These are phyloP conservation scores for Acrobasis consociella DNA, from an alignment of 2,888 invertebrate species.

Conservation along the genomic window DNA sequence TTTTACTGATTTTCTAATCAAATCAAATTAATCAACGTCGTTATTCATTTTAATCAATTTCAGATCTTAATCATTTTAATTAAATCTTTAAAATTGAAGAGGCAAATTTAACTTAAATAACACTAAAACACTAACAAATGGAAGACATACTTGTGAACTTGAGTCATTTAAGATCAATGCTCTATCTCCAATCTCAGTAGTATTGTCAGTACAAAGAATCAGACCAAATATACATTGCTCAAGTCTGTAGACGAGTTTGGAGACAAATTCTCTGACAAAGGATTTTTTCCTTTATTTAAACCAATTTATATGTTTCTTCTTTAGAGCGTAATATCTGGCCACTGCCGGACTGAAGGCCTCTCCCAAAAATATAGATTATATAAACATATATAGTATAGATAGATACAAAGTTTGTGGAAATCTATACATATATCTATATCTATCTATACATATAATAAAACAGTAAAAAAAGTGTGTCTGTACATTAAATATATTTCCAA, in stretches of 20 bases:
- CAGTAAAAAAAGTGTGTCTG: too few species aligned
- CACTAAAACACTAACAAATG: background rate
- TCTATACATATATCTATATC: too few species aligned
- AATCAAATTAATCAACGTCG: background rate
- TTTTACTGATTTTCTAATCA: background rate
- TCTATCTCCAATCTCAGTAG: conserved; percentile 25
- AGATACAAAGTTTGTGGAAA: too few species aligned
- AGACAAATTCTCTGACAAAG: background rate
- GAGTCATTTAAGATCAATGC: conserved; percentile 32
- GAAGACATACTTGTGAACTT: background rate
- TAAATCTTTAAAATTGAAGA: too few species aligned
- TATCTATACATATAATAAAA: too few species aligned
- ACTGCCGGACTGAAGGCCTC: too few species aligned
- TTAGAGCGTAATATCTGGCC: too few species aligned
- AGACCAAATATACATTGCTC: conserved; percentile 25
- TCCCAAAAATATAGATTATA: too few species aligned
- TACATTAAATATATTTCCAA: too few species aligned
- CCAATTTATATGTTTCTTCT: background rate
- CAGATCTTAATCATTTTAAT: background rate
- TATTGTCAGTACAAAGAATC: conserved; percentile 31
- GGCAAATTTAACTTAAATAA: background rate
- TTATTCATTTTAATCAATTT: background rate
- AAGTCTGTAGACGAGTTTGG: background rate
- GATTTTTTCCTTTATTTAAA: too few species aligned
- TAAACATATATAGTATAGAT: too few species aligned